Conservation (phyloP, 2,888 invertebrate species). For the Heliconius ismenius region DNA sequence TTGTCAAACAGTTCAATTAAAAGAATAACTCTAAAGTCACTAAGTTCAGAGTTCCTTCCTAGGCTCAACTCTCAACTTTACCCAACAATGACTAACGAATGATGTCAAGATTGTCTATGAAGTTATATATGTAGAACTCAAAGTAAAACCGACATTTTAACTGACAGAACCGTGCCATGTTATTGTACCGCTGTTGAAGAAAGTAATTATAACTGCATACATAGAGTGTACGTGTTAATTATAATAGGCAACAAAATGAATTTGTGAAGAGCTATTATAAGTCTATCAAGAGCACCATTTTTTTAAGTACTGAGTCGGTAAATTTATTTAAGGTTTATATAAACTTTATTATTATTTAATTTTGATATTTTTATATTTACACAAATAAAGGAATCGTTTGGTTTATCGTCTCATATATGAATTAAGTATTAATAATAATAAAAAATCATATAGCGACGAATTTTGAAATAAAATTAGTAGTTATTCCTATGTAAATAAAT, state of each 20-base stretch:
- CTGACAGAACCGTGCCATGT: conserved; percentile 20
- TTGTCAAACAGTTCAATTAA: neutral
- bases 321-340: neutral
- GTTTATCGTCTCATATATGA: neutral
- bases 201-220: conserved; percentile 21
- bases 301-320: neutral
- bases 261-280: neutral
- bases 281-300: neutral
- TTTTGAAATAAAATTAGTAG: neutral
- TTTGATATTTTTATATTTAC: neutral
- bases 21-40: neutral
- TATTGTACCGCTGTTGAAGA: conserved; percentile 26
- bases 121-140: neutral
- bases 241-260: conserved; percentile 6
- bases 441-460: neutral
- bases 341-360: neutral
- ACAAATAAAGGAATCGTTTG: neutral
- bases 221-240: conserved; percentile 26
- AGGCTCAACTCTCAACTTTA: neutral
- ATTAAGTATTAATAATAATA: neutral
- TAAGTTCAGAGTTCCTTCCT: neutral
- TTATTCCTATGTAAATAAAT: no score
- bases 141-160: conserved; percentile 17
- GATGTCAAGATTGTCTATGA: neutral
- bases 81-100: neutral